Evolutionary conservation across 2,888 invertebrate genomes (phyloP), one percentile per base, ranked within the genome.

Genomic region (Aspidiotus destructor): DNA sequence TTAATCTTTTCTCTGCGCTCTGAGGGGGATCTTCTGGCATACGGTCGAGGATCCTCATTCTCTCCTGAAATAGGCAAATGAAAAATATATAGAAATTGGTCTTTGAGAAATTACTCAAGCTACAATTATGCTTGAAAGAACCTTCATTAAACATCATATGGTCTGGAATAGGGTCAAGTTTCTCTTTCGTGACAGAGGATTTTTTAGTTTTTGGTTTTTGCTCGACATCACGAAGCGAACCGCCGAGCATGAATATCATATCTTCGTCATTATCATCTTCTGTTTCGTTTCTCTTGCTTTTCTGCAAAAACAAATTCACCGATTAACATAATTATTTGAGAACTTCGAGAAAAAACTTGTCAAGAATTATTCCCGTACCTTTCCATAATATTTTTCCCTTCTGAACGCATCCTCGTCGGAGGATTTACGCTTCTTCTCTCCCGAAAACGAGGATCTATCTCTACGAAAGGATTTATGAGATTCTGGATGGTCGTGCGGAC

Each of bases 201-300:
- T 60, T 67, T 48, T 40, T n/a, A 67, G 17, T 11, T 40, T 52
- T 67, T 28, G n/a, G 42, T 44, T n/a, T 58, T 67, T 44, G 55
- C 44, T 67, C 67, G 13, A 44, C 57, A 48, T 67, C 67, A 17
- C 61, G 48, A 57, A 62, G 44, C 42, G 69, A 69, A 28, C 69
- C 69, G 28, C 69, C 69, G 40, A 57, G 42, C 10, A 69, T 54
- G 40, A 55, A 69, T 28, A 69, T 69, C 62, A 69, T 69, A 42
- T 69, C 69, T 16, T 69, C 69, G 44, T 69, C 69, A 41, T 13
- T 57, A 16, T 41, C 54, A 16, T 62, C 69, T n/a, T 57, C 69
- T 2, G 53, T 53, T 8, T 61, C 44, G 28, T 60, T 58, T 15
- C 60, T 40, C 40, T 62, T 55, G 8, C 15, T n/a, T 44, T 28